phyloP scores from a whole-genome alignment of 2,797 vertebrate genomes.

The Pogonophryne albipinna region DNA sequence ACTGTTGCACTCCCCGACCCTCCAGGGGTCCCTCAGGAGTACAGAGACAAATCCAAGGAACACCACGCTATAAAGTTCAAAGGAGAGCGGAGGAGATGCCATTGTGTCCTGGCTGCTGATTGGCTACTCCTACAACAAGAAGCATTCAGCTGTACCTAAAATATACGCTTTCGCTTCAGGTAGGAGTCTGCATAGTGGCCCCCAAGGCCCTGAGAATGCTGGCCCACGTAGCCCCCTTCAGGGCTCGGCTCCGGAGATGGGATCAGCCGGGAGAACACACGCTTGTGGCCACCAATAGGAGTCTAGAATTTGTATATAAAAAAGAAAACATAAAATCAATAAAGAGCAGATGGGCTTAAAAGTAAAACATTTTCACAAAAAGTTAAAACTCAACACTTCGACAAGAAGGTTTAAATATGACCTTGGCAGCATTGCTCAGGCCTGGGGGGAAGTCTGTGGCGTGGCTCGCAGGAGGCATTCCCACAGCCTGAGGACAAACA shows the following conservation, averaged over 20 bases:
- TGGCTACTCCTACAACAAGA: slow-evolving; percentile 45
- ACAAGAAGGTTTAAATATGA: slow-evolving; percentile 32
- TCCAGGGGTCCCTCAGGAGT: slow-evolving; percentile 68
- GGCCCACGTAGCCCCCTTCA: slow-evolving; percentile 92
- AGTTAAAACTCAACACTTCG: background rate
- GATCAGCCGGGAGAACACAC: slow-evolving; percentile 91
- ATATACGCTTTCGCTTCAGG: slow-evolving; percentile 94
- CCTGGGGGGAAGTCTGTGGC: slow-evolving; percentile 80
- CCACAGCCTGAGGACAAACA: slow-evolving; percentile 83
- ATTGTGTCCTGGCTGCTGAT: slow-evolving; percentile 40
- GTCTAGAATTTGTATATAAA: slow-evolving; percentile 78
- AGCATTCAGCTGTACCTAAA: slow-evolving; percentile 74
- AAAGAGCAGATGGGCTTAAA: background rate
- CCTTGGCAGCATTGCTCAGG: slow-evolving; percentile 86
- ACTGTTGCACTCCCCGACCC: slow-evolving; percentile 60
- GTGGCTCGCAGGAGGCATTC: slow-evolving; percentile 87
- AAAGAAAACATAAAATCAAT: background rate
- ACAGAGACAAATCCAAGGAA: slow-evolving; percentile 53
- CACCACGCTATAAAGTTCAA: slow-evolving; percentile 25
- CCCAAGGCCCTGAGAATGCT: slow-evolving; percentile 94
- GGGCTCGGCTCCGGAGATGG: slow-evolving; percentile 95
- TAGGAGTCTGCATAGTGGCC: slow-evolving; percentile 96
- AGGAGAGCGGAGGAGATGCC: slow-evolving; percentile 38
- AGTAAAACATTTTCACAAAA: background rate
- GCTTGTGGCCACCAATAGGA: slow-evolving; percentile 91